These are phyloP conservation scores for Lepidocyrtinus sp. DNA, from an alignment of 2,888 invertebrate species.

Conservation along the genomic window DNA sequence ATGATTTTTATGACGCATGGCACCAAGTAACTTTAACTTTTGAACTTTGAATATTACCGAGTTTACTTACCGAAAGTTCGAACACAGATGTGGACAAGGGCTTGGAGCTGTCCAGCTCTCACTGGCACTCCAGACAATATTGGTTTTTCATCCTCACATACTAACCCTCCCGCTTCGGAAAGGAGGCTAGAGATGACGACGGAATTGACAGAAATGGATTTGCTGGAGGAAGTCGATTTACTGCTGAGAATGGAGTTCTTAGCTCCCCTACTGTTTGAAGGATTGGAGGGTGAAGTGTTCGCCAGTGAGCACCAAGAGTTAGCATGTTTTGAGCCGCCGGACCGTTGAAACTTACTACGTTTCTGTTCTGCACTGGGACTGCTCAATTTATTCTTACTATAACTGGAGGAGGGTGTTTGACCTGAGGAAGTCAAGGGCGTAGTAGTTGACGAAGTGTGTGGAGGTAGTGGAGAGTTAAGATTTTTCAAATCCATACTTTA, in stretches of 20 bases:
- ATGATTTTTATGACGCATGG: too few species aligned
- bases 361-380: slow-evolving; percentile 48
- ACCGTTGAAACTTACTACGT: slow-evolving; percentile 51
- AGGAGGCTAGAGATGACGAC: slow-evolving; percentile 26
- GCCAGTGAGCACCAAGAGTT: slow-evolving; percentile 31
- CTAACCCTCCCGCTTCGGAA: slow-evolving; percentile 29
- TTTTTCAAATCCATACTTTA: slow-evolving; percentile 42
- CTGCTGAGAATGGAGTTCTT: slow-evolving; percentile 25
- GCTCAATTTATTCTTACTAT: background rate
- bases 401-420: background rate
- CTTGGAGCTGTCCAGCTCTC: slow-evolving; percentile 72
- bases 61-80: slow-evolving; percentile 73
- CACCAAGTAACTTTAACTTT: too few species aligned
- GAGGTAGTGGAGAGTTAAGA: slow-evolving; percentile 18
- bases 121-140: slow-evolving; percentile 68
- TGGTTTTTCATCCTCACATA: slow-evolving; percentile 69
- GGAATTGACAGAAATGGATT: slow-evolving; percentile 21
- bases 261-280: background rate
- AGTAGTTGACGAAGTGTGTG: slow-evolving; percentile 2
- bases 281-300: background rate
- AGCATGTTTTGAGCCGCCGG: slow-evolving; percentile 58
- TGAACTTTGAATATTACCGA: too few species aligned
- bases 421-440: background rate
- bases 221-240: slow-evolving; percentile 28
- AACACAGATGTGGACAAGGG: slow-evolving; percentile 72